Base-by-base conservation (phyloP, 2,113 vertebrate species). In the Burhinus oedicnemus region DNA sequence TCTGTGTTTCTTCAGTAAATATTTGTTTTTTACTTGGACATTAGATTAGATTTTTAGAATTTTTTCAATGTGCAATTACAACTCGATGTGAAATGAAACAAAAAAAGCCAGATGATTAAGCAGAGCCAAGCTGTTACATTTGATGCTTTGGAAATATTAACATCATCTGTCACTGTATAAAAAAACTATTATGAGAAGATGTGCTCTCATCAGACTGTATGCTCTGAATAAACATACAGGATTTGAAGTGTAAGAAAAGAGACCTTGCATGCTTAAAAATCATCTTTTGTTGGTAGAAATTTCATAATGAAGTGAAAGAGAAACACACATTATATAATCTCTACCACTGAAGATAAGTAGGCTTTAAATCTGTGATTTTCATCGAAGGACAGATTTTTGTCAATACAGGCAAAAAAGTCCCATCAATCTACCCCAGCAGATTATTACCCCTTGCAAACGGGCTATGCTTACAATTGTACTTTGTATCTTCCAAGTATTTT, bases 81-180 rank as follows among this genome's bases (percentile, higher is more conserved):
- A 61, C 60, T 91, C 15, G 8, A 64, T 70, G 34, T 84, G 66
- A 93, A 91, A 71, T 29, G 36, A 96, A 77, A 83, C 34, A 74
- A 65, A 83, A 64, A 75, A 83, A 22, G 10, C 5, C 47, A 89
- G 51, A 80, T 91, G 49, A 96, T 81, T 78, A 65, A 91, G 82
- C 12, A 25, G 81, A 95, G 86, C 42, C 72, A 94, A 96, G 66
- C 65, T 97, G 92, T 94, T 89, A 69, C 22, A 45, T 83, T 87
- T 85, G 77, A 45, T 81, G 60, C 51, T 88, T 86, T 92, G 62
- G 69, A 94, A 85, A 70, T 83, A 89, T 14, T 82, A 96, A 87
- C 71, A 91, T 96, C 94, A 96, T 95, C 90, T 97, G 90, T 52
- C 57, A 90, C 57, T 88, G 29, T 34, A 71, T 40, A n/a, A 83